Evolutionary conservation across 2,797 vertebrate genomes (phyloP), one percentile per base, ranked within the genome.

Genomic region (Acanthurus lineatus): DNA sequence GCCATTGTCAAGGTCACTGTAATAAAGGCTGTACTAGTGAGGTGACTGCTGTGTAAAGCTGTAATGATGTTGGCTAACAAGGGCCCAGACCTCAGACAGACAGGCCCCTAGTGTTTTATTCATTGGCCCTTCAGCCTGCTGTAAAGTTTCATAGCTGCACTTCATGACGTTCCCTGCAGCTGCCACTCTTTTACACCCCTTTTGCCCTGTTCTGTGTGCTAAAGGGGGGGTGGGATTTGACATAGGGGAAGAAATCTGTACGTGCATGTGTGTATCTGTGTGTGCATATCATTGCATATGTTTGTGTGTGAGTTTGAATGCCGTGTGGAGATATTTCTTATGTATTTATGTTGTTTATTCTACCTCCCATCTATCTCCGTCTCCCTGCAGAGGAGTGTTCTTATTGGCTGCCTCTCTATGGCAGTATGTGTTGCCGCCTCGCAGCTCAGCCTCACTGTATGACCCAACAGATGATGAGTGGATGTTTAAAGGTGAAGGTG

Each of bases 381-480:
- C 56, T 65, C 72, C 69, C 71, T 85, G 28, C 56, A 98, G 97
- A 99, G 83, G 97, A 97, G 89, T 97, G 95, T 81, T 96, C 97
- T 0, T 97, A 96, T 82, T 98, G 97, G 97, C 93, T 98, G 86
- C 98, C 98, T 6, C 96, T 99, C 14, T 99, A 99, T 0, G 98
- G 98, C 40, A 97, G 96, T 9, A 88, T 97, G 85, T 99, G 98
- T 60, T 98, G 97, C 88, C 98, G 97, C 66, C 95, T 99, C 54
- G 97, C 95, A 0, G 97, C 97, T 51, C 97, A 98, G 93, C 98
- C 98, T 56, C 86, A 91, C 85, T 99, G 98, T 88, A 97, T 98
- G 97, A 97, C 95, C 78, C 94, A 96, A 52, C 94, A 96, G 78
- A 94, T 96, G 93, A 97, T 96, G 83, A 95, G 94, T 20, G 96